Conservation (phyloP, 2,797 vertebrate genomes). For the Neosilurus mollespiculum region DNA sequence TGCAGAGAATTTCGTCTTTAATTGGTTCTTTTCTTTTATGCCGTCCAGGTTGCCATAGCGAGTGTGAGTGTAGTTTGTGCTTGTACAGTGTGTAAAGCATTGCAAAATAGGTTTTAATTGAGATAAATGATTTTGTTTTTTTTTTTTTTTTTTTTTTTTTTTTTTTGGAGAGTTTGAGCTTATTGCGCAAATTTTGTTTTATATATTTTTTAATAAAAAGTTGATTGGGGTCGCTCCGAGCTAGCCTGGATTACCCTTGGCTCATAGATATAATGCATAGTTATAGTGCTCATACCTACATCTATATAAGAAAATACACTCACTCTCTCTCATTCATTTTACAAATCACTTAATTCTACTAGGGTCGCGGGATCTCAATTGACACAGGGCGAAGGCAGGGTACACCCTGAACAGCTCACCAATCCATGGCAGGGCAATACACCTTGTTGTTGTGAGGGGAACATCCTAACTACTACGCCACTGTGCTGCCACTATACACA, state of each 20-base stretch:
- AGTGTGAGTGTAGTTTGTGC: neutral
- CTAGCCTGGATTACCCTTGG: neutral
- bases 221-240: neutral
- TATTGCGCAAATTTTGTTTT: constrained; percentile 10
- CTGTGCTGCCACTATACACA: no score
- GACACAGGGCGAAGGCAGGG: no score
- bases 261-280: no score
- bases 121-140: constrained; percentile 5
- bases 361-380: no score
- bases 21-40: constrained; percentile 16
- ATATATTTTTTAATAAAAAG: neutral
- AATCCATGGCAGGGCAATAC: no score
- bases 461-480: no score
- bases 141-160: neutral
- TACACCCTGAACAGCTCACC: no score
- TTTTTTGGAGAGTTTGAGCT: neutral
- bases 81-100: constrained; percentile 15
- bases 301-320: no score
- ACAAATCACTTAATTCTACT: no score
- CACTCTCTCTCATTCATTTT: no score
- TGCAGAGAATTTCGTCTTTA: neutral
- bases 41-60: constrained; percentile 19
- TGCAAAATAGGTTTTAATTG: neutral
- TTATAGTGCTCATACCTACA: no score
- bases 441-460: no score